Evolutionary conservation across 2,113 vertebrate species (phyloP).

Genomic region (Pedionomus torquatus): DNA sequence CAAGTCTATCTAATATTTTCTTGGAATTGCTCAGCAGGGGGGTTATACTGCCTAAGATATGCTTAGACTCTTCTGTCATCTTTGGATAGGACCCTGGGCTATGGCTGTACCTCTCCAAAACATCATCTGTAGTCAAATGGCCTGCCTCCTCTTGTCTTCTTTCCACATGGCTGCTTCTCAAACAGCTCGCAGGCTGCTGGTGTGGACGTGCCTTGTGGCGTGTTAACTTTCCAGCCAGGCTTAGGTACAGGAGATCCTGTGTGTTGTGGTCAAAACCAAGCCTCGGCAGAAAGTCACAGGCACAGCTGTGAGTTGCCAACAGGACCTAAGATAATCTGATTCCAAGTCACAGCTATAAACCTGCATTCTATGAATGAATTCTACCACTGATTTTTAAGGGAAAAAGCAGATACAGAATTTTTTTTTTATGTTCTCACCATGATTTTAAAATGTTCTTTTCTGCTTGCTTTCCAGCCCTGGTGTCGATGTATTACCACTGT

Average conservation of each 20-base stretch:
- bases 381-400: not conserved
- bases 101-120: not conserved
- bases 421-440: not conserved
- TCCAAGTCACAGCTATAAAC: not conserved
- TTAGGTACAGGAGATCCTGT: not conserved
- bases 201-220: not conserved
- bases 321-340: not conserved
- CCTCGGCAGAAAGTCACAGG: not conserved
- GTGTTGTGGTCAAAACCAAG: not conserved
- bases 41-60: not conserved
- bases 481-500: slow-evolving; percentile 93
- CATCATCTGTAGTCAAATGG: not conserved
- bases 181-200: not conserved
- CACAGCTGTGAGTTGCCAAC: not conserved
- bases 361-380: not conserved
- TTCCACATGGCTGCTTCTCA: not conserved
- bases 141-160: not conserved
- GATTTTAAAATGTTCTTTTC: not conserved
- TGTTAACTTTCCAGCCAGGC: not conserved
- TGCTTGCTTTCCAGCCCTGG: slow-evolving; percentile 84
- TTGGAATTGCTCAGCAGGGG: not conserved
- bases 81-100: not conserved
- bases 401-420: not conserved
- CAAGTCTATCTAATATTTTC: not conserved
- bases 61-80: not conserved